Evolutionary conservation across 2,888 invertebrate species (phyloP).

Genomic region (Mesoligia furuncula): DNA sequence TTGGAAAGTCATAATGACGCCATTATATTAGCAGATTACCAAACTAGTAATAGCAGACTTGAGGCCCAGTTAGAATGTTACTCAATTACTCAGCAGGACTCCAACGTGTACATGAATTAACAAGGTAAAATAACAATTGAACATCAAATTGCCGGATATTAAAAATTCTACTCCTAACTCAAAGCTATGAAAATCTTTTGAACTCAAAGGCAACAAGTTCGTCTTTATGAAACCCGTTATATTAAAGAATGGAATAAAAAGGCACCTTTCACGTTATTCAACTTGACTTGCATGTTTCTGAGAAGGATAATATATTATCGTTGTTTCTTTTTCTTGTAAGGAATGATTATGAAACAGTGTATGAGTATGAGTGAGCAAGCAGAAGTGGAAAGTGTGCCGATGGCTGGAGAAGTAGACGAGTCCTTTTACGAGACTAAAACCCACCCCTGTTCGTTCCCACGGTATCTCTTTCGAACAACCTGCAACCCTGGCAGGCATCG

Average conservation of each 20-base stretch:
- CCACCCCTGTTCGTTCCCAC: too few relatives aligned
- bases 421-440: too few relatives aligned
- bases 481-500: too few relatives aligned
- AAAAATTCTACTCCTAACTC: conserved; percentile 55
- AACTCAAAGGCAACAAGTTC: conserved; percentile 55
- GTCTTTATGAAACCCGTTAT: conserved; percentile 45
- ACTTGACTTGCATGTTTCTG: conserved; percentile 30
- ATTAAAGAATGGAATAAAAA: conserved; percentile 45
- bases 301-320: conserved; percentile 11
- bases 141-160: conserved; percentile 42
- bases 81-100: neutral
- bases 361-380: too few relatives aligned
- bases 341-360: neutral
- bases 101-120: neutral
- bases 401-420: neutral
- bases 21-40: too few relatives aligned
- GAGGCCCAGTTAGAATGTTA: too few relatives aligned
- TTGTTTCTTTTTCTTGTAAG: neutral
- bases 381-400: neutral
- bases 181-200: conserved; percentile 61
- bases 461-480: too few relatives aligned
- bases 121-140: conserved; percentile 20
- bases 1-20: too few relatives aligned
- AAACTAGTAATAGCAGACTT: too few relatives aligned
- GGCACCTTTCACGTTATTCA: conserved; percentile 44